Conservation (phyloP, 2,113 vertebrate species). For the Xiphorhynchus elegans region DNA sequence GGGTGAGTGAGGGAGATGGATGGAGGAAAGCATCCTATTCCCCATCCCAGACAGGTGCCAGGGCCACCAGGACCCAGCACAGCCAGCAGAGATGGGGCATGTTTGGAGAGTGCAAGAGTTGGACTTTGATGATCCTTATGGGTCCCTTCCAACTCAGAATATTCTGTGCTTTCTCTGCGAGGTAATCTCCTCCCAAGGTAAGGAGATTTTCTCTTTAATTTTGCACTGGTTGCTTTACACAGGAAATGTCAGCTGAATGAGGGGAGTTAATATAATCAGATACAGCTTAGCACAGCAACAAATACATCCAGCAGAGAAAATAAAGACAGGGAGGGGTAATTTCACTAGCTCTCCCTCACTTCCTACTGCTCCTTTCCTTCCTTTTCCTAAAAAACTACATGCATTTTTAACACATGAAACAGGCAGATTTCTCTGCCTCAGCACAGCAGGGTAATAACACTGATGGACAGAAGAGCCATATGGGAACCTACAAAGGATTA, state of each 20-base stretch:
- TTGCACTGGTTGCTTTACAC: slow-evolving; percentile 14
- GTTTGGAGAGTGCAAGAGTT: background rate
- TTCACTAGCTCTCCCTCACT: background rate
- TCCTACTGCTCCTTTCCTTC: background rate
- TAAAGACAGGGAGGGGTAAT: background rate
- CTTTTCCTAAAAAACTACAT: background rate
- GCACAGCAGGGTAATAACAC: background rate
- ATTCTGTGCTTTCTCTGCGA: background rate
- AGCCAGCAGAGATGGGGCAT: background rate
- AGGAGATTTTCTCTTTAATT: slow-evolving; percentile 44
- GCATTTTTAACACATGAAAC: background rate
- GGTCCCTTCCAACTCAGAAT: background rate
- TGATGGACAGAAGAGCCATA: background rate
- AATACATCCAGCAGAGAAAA: background rate
- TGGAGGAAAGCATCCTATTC: no score
- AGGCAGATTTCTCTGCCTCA: background rate
- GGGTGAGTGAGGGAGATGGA: background rate
- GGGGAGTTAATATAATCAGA: slow-evolving; percentile 18
- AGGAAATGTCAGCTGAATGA: slow-evolving; percentile 51
- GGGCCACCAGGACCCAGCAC: background rate
- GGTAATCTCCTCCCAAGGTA: background rate
- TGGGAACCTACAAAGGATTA: background rate
- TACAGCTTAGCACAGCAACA: background rate
- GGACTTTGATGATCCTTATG: background rate
- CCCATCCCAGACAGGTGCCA: background rate